These are phyloP conservation scores for Ophion slaviceki DNA, from an alignment of 2,888 invertebrate species.

Conservation along the genomic window DNA sequence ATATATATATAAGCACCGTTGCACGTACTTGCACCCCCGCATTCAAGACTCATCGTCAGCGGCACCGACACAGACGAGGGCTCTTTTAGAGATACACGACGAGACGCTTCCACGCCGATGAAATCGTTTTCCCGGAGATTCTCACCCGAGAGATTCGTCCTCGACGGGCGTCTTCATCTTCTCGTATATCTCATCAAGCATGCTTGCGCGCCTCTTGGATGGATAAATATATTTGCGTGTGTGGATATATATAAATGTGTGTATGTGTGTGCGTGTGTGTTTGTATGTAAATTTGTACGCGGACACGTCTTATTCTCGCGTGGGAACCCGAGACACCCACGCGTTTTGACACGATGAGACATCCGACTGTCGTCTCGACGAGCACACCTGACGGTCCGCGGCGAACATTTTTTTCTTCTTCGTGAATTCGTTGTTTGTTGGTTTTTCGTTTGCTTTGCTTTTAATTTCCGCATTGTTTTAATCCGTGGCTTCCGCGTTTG, in stretches of 20 bases:
- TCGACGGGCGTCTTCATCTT: conserved; percentile 67
- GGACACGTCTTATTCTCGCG: conserved; percentile 60
- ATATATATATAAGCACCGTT: neutral
- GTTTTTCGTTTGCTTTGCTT: too few species aligned
- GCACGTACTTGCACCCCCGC: conserved; percentile 43
- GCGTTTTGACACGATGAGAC: conserved; percentile 17
- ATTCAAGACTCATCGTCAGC: conserved; percentile 1
- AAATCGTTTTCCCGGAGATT: conserved; percentile 63
- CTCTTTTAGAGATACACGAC: conserved; percentile 50
- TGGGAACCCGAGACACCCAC: conserved; percentile 59
- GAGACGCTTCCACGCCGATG: conserved; percentile 71
- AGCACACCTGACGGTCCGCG: neutral
- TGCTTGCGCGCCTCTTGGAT: conserved; percentile 11
- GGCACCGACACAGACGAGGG: conserved; percentile 24
- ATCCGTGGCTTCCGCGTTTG: too few species aligned
- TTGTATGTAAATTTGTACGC: conserved; percentile 7
- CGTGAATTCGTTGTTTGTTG: too few species aligned
- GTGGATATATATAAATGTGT: conserved; percentile 11
- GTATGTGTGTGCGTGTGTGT: neutral
- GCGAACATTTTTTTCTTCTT: conserved; percentile 9
- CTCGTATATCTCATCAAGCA: conserved; percentile 45
- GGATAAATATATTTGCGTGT: neutral
- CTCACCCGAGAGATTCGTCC: conserved; percentile 49
- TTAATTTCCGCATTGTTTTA: too few species aligned
- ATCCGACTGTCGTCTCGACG: neutral